phyloP scores from a whole-genome alignment of 2,797 vertebrate species.

The Anguilla megastoma region DNA sequence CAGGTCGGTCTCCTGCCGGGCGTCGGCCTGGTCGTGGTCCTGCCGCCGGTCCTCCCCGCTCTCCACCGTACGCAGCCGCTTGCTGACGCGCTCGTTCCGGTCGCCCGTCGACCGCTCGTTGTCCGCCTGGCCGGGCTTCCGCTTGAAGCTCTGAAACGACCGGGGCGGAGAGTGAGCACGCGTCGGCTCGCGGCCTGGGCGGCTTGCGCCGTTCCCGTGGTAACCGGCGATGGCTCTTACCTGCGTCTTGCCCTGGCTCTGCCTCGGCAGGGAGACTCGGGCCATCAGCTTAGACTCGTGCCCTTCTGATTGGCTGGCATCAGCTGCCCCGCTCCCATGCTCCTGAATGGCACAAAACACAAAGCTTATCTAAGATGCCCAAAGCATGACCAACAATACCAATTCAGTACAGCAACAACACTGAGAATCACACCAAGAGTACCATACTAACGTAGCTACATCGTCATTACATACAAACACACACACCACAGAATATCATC shows the following conservation, averaged over 20 bases:
- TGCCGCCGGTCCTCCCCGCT: slow-evolving; percentile 56
- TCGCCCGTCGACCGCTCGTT: slow-evolving; percentile 86
- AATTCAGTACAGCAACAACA: not conserved
- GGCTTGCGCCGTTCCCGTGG: not conserved
- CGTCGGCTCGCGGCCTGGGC: not conserved
- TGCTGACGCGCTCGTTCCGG: slow-evolving; percentile 81
- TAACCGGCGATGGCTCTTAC: slow-evolving; percentile 56
- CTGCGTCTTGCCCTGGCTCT: slow-evolving; percentile 83
- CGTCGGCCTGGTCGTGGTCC: slow-evolving; percentile 51
- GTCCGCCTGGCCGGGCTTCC: slow-evolving; percentile 90
- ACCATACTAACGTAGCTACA: not conserved
- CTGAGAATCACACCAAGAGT: not conserved
- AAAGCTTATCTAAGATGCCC: not conserved
- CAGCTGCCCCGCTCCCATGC: slow-evolving; percentile 85
- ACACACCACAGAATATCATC: not conserved
- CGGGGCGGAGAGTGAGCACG: not conserved
- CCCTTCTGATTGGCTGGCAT: slow-evolving; percentile 90
- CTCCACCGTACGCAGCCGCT: slow-evolving; percentile 84
- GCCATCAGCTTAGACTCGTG: slow-evolving; percentile 86
- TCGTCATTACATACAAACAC: not conserved
- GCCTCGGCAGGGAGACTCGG: slow-evolving; percentile 78
- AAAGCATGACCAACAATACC: not conserved
- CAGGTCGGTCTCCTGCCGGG: slow-evolving; percentile 79
- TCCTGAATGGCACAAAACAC: slow-evolving; percentile 70
- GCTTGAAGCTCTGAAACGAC: slow-evolving; percentile 83